Evolutionary conservation across 2,888 invertebrate genomes (phyloP), one percentile per base, ranked within the genome.

Genomic region (Watsonalla cultraria): DNA sequence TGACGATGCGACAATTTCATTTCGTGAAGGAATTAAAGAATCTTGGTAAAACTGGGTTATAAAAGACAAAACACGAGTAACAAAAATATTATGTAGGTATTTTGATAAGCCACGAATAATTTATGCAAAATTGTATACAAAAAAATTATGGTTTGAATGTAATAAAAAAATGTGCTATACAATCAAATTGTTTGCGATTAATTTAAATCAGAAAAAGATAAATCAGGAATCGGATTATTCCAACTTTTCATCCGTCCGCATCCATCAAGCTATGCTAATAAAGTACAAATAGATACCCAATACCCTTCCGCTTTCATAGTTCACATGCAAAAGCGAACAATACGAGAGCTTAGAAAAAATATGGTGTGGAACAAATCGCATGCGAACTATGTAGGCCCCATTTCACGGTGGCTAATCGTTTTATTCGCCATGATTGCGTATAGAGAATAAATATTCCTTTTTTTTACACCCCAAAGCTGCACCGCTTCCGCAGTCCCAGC

Each of bases 391-490:
- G 65, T 63, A 70, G 66, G 62, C 66, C 64, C 68, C 70, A 72
- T 78, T 75, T 69, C 68, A 66, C 68, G 66, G 67, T 66, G 67
- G 66, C 74, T 84, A 82, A 83, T 81, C 78, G 81, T 80, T 84
- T 83, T 80, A 80, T 77, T 76, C 75, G 66, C 72, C 68, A 78
- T 80, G 75, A 85, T 83, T 84, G 81, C 78, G 68, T 74, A 71
- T 76, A 72, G 72, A 80, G 83, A 82, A 82, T 84, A 82, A 83
- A 80, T 80, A 83, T 79, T 82, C 76, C 70, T 75, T 80, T 82
- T 82, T 78, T 79, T 71, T 72, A 74, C 72, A 65, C 66, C 61
- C 64, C 61, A 54, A 54, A 53, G 62, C 74, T 74, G 73, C 70
- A 69, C 65, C 70, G 73, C 72, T 79, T 77, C 80, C 74, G 78